Evolutionary conservation across 2,797 vertebrate species (phyloP).

Genomic region (Epinephelus malabaricus): DNA sequence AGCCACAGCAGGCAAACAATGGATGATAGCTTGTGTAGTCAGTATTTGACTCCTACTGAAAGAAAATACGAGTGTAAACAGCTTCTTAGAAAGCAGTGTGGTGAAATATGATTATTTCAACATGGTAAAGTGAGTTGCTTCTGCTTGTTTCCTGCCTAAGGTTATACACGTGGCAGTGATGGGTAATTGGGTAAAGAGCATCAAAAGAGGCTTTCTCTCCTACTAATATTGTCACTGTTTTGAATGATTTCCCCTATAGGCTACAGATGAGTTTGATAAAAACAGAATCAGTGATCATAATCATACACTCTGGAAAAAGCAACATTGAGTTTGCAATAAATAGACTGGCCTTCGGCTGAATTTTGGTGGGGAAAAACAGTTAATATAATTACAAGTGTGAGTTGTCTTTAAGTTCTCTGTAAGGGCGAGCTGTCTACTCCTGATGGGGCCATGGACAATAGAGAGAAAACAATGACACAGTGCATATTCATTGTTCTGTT

Average conservation of each 20-base stretch:
- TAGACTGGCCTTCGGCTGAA: background rate
- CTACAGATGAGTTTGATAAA: constrained; percentile 11
- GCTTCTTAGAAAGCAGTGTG: background rate
- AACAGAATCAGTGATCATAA: constrained; percentile 1
- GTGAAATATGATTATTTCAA: background rate
- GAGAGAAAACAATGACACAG: background rate
- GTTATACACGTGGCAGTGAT: background rate
- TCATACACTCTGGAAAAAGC: constrained; percentile 8
- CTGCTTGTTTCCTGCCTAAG: constrained; percentile 19
- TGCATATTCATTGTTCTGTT: background rate
- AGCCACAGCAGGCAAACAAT: background rate
- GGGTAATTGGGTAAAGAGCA: constrained; percentile 17
- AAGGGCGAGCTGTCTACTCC: background rate
- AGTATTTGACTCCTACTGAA: background rate
- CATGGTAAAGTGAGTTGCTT: background rate
- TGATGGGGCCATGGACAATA: background rate
- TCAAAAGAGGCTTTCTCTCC: background rate
- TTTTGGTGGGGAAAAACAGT: background rate
- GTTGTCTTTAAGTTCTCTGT: background rate
- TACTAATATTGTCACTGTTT: background rate
- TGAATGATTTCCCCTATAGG: background rate
- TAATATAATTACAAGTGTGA: background rate
- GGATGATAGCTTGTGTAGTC: background rate
- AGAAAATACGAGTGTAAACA: background rate
- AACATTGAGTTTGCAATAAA: constrained; percentile 3